Evolutionary conservation across 2,888 invertebrate genomes (phyloP).

Genomic region (Apotomis turbidana): DNA sequence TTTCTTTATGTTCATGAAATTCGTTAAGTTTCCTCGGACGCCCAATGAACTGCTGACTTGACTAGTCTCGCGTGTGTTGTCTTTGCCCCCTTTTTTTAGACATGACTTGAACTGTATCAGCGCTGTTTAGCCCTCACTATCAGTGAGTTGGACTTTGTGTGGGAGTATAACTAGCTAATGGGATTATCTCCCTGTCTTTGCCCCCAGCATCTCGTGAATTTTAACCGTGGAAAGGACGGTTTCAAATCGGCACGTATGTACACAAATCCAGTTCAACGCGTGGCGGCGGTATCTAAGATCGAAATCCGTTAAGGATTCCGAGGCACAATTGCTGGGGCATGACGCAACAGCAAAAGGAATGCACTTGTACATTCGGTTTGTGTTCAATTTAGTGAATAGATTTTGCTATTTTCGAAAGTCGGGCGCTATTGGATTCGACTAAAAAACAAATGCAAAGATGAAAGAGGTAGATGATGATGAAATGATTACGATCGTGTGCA

Average conservation of each 20-base stretch:
- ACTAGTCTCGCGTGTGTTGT: neutral
- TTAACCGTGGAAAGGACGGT: neutral
- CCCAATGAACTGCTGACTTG: too few species aligned
- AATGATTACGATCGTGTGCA: too few species aligned
- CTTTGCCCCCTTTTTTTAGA: neutral
- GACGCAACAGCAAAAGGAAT: slow-evolving; percentile 18
- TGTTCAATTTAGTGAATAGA: neutral
- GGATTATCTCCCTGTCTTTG: neutral
- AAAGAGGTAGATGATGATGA: too few species aligned
- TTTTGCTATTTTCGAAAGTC: neutral
- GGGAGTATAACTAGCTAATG: too few species aligned
- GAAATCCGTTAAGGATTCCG: slow-evolving; percentile 26
- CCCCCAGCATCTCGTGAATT: neutral
- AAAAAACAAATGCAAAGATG: too few species aligned
- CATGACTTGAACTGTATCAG: too few species aligned
- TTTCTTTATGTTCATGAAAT: neutral
- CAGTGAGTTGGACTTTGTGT: too few species aligned
- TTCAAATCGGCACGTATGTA: neutral
- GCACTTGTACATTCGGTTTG: slow-evolving; percentile 21
- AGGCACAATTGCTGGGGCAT: slow-evolving; percentile 12
- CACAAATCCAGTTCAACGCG: neutral
- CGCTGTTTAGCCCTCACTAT: too few species aligned
- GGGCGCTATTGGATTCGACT: neutral
- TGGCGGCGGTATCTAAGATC: neutral
- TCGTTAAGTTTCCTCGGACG: neutral